Evolutionary conservation across 2,797 vertebrate genomes (phyloP).

Genomic region (Coilia nasus): DNA sequence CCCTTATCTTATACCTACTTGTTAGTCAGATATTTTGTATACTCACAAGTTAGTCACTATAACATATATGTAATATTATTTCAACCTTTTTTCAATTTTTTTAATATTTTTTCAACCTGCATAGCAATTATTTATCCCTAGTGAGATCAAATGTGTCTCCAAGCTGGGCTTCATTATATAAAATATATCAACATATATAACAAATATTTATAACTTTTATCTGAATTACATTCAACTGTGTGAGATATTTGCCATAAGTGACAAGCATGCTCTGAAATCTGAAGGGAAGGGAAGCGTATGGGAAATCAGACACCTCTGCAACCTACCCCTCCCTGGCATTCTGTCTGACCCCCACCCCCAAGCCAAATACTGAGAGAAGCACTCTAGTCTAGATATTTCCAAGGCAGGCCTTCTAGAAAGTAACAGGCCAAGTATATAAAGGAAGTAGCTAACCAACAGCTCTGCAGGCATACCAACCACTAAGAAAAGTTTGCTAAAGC

Average conservation of each 20-base stretch:
- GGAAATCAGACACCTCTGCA: neutral
- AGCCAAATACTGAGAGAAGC: neutral
- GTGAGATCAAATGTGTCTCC: too few relatives aligned
- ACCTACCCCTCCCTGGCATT: neutral
- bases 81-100: too few relatives aligned
- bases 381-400: neutral
- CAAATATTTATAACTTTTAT: too few relatives aligned
- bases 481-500: neutral
- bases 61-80: too few relatives aligned
- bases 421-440: neutral
- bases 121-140: too few relatives aligned
- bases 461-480: neutral
- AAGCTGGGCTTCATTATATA: too few relatives aligned
- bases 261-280: neutral
- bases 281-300: neutral
- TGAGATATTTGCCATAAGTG: neutral
- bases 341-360: neutral
- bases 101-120: too few relatives aligned
- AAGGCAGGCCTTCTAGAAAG: neutral
- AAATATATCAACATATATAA: too few relatives aligned
- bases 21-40: too few relatives aligned
- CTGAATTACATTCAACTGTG: too few relatives aligned
- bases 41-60: too few relatives aligned
- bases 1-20: too few relatives aligned
- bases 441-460: neutral